phyloP scores from a whole-genome alignment of 2,797 vertebrate species.

The Acanthurus lineatus region DNA sequence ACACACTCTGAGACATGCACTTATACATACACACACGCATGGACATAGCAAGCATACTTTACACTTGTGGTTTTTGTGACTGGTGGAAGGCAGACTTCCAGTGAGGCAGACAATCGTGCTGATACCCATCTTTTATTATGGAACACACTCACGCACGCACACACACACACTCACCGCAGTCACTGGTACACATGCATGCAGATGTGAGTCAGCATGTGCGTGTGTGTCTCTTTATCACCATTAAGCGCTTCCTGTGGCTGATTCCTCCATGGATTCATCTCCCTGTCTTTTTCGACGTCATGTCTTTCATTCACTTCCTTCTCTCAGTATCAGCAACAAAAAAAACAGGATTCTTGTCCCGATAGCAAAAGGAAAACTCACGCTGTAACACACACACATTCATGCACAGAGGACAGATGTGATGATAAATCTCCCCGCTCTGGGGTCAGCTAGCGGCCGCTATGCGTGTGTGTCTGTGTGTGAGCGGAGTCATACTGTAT shows the following conservation, averaged over 20 bases:
- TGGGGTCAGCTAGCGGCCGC: slow-evolving; percentile 69
- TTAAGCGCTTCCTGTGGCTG: slow-evolving; percentile 66
- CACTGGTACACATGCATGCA: slow-evolving; percentile 2
- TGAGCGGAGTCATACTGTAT: slow-evolving; percentile 51
- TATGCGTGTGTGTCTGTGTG: slow-evolving; percentile 25
- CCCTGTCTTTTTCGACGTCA: background rate
- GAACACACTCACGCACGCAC: slow-evolving; percentile 31
- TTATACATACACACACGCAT: slow-evolving; percentile 20
- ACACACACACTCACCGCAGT: slow-evolving; percentile 18
- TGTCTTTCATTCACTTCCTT: slow-evolving; percentile 42
- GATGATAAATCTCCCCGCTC: slow-evolving; percentile 70
- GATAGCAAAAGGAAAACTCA: slow-evolving; percentile 62
- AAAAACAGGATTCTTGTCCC: slow-evolving; percentile 46
- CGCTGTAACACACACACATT: slow-evolving; percentile 68
- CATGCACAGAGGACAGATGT: slow-evolving; percentile 70
- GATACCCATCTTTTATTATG: slow-evolving; percentile 63
- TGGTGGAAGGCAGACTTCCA: slow-evolving; percentile 47
- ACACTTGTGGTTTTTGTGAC: slow-evolving; percentile 66
- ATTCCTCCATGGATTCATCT: slow-evolving; percentile 41
- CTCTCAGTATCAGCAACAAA: slow-evolving; percentile 35
- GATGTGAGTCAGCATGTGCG: slow-evolving; percentile 33
- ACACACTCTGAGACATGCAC: slow-evolving; percentile 20
- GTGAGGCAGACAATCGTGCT: slow-evolving; percentile 36
- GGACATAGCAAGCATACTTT: slow-evolving; percentile 74
- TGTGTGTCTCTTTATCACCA: slow-evolving; percentile 54